Evolutionary conservation across 2,797 vertebrate genomes (phyloP).

Genomic region (Trachurus trachurus): DNA sequence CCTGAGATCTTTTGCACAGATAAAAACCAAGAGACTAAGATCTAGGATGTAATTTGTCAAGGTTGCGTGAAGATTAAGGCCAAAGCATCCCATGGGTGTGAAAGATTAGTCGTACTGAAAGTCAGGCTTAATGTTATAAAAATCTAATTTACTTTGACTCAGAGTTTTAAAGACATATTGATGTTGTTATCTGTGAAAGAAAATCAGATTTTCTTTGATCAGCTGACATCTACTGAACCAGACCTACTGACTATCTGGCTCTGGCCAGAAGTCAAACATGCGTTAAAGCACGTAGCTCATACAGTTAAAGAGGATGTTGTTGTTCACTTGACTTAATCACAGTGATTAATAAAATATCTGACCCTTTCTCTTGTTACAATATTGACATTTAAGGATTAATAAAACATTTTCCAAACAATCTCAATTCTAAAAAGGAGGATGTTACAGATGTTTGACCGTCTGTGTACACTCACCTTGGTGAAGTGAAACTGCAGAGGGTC

Average conservation of each 20-base stretch:
- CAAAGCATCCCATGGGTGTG: no score
- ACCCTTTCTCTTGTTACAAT: neutral
- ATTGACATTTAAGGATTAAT: neutral
- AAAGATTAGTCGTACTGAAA: no score
- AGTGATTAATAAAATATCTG: neutral
- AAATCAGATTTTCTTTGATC: no score
- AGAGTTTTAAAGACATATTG: no score
- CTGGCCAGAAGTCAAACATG: no score
- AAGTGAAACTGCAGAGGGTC: constrained; percentile 99
- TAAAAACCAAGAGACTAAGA: no score
- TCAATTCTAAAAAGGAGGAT: neutral
- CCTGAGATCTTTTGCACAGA: no score
- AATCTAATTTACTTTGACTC: no score
- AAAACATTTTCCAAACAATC: neutral
- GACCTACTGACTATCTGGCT: no score
- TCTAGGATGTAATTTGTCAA: neutral
- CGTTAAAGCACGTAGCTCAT: neutral
- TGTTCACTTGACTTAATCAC: neutral
- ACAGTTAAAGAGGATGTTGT: neutral
- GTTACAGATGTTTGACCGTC: neutral
- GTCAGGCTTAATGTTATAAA: no score
- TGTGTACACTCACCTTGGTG: constrained; percentile 91
- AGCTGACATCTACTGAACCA: no score
- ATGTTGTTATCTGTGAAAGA: no score
- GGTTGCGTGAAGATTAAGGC: neutral